phyloP scores from a whole-genome alignment of 2,113 vertebrate genomes.

The Heloderma charlesbogerti region DNA sequence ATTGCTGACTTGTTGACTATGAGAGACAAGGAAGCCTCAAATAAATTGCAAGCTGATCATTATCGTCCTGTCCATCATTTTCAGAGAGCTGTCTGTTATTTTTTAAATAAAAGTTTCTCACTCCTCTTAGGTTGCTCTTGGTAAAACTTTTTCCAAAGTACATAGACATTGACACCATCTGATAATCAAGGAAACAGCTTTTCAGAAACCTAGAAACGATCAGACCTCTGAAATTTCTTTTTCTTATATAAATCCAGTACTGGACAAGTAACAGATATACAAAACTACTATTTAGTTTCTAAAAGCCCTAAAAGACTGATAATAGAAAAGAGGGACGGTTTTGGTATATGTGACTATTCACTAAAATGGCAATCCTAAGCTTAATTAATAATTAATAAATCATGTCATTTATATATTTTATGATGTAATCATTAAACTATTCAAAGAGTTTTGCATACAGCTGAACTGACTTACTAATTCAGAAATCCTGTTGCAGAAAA shows the following conservation, averaged over 20 bases:
- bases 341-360: not conserved
- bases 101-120: not conserved
- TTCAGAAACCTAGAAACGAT: not conserved
- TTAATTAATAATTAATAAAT: not conserved
- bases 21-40: not conserved
- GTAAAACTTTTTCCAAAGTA: slow-evolving; percentile 4
- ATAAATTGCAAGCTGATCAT: slow-evolving; percentile 14
- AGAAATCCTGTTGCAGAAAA: not conserved
- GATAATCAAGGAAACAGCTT: not conserved
- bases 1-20: slow-evolving; percentile 1
- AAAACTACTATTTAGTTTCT: not conserved
- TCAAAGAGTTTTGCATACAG: no score
- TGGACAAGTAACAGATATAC: not conserved
- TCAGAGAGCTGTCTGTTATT: not conserved
- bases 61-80: slow-evolving; percentile 6
- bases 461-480: not conserved
- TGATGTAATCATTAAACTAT: no score
- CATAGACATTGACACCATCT: not conserved
- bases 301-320: not conserved
- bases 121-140: not conserved
- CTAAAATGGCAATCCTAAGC: not conserved
- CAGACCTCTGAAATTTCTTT: not conserved
- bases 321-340: not conserved
- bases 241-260: not conserved
- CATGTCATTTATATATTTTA: no score